A percentile compares a stretch with the other conserved stretches of the same genome.
Evolutionary conservation across 2,888 invertebrate genomes (phyloP).

Genomic region (Chymomyza fuscimana): DNA sequence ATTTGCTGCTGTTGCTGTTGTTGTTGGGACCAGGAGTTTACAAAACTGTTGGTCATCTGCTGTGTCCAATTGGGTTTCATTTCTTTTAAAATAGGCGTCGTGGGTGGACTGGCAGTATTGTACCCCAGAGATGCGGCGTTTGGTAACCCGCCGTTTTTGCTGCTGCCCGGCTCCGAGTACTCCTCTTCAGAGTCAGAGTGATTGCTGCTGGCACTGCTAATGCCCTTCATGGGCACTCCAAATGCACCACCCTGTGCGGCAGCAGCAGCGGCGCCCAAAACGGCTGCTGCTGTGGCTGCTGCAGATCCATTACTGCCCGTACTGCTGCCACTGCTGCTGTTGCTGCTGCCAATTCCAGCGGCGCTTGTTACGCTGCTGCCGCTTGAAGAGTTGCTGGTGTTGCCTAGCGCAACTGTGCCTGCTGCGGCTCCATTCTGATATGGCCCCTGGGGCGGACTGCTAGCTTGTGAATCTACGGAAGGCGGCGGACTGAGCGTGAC

Average conservation of each 20-base stretch:
- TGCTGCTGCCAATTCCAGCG: constrained; percentile 15
- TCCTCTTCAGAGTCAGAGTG: constrained; percentile 93
- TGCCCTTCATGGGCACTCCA: constrained; percentile 70
- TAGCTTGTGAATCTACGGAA: constrained; percentile 91
- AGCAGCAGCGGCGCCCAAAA: constrained; percentile 23
- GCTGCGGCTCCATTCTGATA: constrained; percentile 72
- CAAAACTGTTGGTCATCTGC: constrained; percentile 79
- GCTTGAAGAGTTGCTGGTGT: constrained; percentile 14
- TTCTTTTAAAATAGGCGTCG: constrained; percentile 84
- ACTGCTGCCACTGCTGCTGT: constrained; percentile 56
- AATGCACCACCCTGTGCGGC: constrained; percentile 62
- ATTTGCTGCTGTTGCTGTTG: constrained; percentile 61
- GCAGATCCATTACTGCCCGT: constrained; percentile 48
- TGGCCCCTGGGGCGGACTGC: constrained; percentile 91
- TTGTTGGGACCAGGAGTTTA: constrained; percentile 79
- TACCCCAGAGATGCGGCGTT: constrained; percentile 75
- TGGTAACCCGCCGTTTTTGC: constrained; percentile 20
- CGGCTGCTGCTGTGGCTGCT: constrained; percentile 67
- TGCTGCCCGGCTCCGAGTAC: constrained; percentile 69
- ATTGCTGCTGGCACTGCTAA: constrained; percentile 85
- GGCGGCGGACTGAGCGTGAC: constrained; percentile 95
- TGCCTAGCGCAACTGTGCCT: constrained; percentile 10
- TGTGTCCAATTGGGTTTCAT: constrained; percentile 78
- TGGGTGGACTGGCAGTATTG: constrained; percentile 81
- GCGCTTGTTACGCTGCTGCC: constrained; percentile 65